These are phyloP conservation scores for Agrilus mali DNA, from an alignment of 2,888 invertebrate genomes.

Conservation along the genomic window DNA sequence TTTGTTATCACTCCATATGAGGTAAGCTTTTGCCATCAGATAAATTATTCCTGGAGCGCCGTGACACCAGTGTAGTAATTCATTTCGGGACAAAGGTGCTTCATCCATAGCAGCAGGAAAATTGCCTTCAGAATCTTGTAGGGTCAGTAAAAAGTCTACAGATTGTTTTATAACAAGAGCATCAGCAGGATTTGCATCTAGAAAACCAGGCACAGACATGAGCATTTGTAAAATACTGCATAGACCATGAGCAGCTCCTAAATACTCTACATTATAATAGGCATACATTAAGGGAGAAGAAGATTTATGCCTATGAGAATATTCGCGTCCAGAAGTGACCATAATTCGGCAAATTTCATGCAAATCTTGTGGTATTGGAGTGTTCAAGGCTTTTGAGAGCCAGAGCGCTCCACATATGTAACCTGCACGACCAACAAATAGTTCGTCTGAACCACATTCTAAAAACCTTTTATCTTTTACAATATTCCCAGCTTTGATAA, in stretches of 20 bases:
- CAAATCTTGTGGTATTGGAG: slow-evolving; percentile 37
- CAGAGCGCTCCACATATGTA: slow-evolving; percentile 67
- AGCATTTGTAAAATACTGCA: slow-evolving; percentile 53
- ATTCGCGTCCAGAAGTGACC: slow-evolving; percentile 57
- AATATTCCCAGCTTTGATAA: slow-evolving; percentile 29
- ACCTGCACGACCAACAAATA: slow-evolving; percentile 76
- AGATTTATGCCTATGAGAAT: slow-evolving; percentile 44
- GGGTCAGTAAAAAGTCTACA: slow-evolving; percentile 50
- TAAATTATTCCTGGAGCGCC: slow-evolving; percentile 76
- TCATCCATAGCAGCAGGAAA: slow-evolving; percentile 54
- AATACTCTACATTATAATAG: slow-evolving; percentile 60
- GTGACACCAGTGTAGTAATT: slow-evolving; percentile 83
- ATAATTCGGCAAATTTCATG: slow-evolving; percentile 56
- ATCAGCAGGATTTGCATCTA: slow-evolving; percentile 39
- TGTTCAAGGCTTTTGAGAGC: slow-evolving; percentile 46
- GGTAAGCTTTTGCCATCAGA: slow-evolving; percentile 67
- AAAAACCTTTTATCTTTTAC: slow-evolving; percentile 44
- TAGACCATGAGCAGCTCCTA: slow-evolving; percentile 61
- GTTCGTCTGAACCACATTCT: slow-evolving; percentile 64
- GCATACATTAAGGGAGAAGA: slow-evolving; percentile 65
- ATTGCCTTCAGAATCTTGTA: slow-evolving; percentile 54
- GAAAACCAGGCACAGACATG: slow-evolving; percentile 45
- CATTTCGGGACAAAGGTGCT: slow-evolving; percentile 42
- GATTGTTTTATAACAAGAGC: slow-evolving; percentile 47
- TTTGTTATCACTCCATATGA: slow-evolving; percentile 57